Conservation (phyloP, 2,888 invertebrate species). For the Petrolisthes cinctipes region DNA sequence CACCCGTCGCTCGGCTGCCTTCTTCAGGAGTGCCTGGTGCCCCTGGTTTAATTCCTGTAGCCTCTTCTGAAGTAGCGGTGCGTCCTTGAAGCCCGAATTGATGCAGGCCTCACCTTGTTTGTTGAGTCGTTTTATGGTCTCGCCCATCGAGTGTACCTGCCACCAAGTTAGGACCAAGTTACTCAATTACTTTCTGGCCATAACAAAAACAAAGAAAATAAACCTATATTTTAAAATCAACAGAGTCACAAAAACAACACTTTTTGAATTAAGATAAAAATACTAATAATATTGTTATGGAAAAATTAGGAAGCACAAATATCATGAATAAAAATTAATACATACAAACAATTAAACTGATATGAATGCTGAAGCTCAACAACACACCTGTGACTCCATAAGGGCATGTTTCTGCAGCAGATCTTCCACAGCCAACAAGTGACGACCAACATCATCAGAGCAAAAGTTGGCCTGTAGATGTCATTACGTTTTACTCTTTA, state of each 20-base stretch:
- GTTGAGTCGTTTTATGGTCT: conserved; percentile 83
- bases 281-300: no score
- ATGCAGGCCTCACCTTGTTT: conserved; percentile 75
- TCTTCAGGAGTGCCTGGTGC: conserved; percentile 75
- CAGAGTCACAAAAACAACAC: no score
- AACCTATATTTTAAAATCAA: no score
- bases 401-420: conserved; percentile 92
- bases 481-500: neutral
- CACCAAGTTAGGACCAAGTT: conserved; percentile 81
- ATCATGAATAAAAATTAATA: no score
- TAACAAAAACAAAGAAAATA: no score
- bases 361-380: no score
- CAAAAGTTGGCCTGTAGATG: conserved; percentile 74
- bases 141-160: conserved; percentile 89
- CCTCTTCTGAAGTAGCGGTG: conserved; percentile 78
- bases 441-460: conserved; percentile 89
- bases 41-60: conserved; percentile 79
- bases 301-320: no score
- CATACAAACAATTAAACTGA: no score
- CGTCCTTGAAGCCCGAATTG: conserved; percentile 72
- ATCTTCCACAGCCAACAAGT: conserved; percentile 94
- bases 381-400: conserved; percentile 81
- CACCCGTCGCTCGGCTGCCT: conserved; percentile 83
- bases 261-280: no score
- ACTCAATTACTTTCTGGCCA: no score